Evolutionary conservation across 2,797 vertebrate genomes (phyloP).

Genomic region (Channallabes apus): DNA sequence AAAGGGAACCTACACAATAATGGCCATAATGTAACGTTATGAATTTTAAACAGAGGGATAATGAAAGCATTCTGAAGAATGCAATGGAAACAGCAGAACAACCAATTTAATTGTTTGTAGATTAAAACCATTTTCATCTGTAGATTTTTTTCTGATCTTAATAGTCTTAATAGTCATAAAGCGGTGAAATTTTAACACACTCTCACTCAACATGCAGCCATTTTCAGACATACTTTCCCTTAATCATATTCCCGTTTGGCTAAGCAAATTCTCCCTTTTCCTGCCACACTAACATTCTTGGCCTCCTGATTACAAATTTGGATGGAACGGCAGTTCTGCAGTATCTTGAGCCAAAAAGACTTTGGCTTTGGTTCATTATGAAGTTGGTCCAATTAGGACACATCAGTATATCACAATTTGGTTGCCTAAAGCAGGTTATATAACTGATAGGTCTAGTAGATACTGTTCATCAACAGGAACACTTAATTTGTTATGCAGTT

Average conservation of each 20-base stretch:
- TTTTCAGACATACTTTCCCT: not conserved
- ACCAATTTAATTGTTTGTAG: not conserved
- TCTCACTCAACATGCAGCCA: not conserved
- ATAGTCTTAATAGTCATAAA: not conserved
- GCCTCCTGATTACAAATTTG: slow-evolving; percentile 7
- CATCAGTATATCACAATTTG: slow-evolving; percentile 4
- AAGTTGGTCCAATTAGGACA: slow-evolving; percentile 26
- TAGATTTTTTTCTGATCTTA: not conserved
- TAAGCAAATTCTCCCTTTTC: not conserved
- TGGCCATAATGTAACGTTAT: too few relatives aligned
- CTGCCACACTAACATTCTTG: not conserved
- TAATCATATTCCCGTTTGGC: not conserved
- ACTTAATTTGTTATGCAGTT: not conserved
- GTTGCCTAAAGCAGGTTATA: slow-evolving; percentile 1
- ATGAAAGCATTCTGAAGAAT: not conserved
- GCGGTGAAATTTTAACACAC: not conserved
- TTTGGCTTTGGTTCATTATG: slow-evolving; percentile 21
- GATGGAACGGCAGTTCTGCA: slow-evolving; percentile 18
- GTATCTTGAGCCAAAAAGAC: slow-evolving; percentile 8
- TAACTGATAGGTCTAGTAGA: not conserved
- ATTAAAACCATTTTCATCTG: not conserved
- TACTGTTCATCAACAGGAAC: not conserved
- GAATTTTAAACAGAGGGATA: not conserved
- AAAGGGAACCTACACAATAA: too few relatives aligned
- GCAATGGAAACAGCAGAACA: not conserved